Evolutionary conservation across 1,140 invertebrate species (phyloP).

Genomic region (Laupala kohalensis): DNA sequence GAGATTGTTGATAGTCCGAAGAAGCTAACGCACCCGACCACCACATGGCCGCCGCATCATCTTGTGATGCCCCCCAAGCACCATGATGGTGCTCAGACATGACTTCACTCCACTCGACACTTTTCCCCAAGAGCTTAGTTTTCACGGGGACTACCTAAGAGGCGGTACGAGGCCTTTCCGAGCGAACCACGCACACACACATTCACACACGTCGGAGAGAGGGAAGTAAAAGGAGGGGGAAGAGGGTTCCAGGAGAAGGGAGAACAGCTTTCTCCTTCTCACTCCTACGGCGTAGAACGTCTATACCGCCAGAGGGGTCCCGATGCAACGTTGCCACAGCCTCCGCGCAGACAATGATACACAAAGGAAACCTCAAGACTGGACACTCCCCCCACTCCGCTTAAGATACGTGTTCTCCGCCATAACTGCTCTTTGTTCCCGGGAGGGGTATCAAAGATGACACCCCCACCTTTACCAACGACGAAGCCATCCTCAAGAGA

Average conservation of each 20-base stretch:
- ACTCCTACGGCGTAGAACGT: slow-evolving; percentile 19
- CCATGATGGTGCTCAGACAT: slow-evolving; percentile 17
- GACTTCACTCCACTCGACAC: slow-evolving; percentile 9
- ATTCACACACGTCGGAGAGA: slow-evolving; percentile 13
- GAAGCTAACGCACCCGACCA: slow-evolving; percentile 34
- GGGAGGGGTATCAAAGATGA: slow-evolving; percentile 13
- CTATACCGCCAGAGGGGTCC: slow-evolving; percentile 22
- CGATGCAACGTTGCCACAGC: slow-evolving; percentile 25
- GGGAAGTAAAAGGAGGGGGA: slow-evolving; percentile 7
- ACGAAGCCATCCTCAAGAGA: slow-evolving; percentile 35
- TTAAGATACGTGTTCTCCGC: too few species aligned
- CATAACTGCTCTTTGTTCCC: slow-evolving; percentile 2
- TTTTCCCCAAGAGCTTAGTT: slow-evolving; percentile 7
- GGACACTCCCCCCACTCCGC: slow-evolving; percentile 23
- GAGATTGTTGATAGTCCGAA: slow-evolving; percentile 28
- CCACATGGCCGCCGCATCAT: slow-evolving; percentile 48
- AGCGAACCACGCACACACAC: slow-evolving; percentile 13
- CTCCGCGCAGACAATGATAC: slow-evolving; percentile 19
- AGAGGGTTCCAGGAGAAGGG: slow-evolving; percentile 22
- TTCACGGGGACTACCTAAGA: slow-evolving; percentile 8
- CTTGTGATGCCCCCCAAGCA: slow-evolving; percentile 17
- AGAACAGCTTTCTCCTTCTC: slow-evolving; percentile 20
- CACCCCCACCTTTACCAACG: slow-evolving; percentile 6
- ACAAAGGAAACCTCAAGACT: slow-evolving; percentile 29
- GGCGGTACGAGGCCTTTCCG: slow-evolving; percentile 7